Percentiles rank a stretch among this genome's conserved stretches.
These are phyloP conservation scores for Epinotia ramella DNA, from an alignment of 2,888 invertebrate genomes.

Conservation along the genomic window DNA sequence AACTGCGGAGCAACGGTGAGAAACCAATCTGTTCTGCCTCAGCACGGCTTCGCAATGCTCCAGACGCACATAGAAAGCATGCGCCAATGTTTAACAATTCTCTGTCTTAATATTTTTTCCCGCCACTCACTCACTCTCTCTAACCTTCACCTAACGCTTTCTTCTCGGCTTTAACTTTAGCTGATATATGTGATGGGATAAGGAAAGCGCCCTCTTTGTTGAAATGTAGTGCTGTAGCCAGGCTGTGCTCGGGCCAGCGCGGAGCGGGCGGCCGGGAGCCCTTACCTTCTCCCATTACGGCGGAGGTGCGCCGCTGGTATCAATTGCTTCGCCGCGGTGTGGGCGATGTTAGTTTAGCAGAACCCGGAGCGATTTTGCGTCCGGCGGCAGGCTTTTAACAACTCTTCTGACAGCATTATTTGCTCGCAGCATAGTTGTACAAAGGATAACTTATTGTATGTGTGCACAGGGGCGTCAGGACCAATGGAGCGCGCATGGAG, in stretches of 20 bases:
- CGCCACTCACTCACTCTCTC: slow-evolving; percentile 74
- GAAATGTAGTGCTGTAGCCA: slow-evolving; percentile 63
- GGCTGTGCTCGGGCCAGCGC: slow-evolving; percentile 73
- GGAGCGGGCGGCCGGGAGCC: slow-evolving; percentile 84
- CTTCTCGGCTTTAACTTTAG: slow-evolving; percentile 77
- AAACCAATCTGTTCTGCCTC: slow-evolving; percentile 81
- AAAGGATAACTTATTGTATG: slow-evolving; percentile 60
- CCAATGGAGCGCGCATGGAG: slow-evolving; percentile 88
- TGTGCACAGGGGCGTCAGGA: slow-evolving; percentile 76
- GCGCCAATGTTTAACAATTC: slow-evolving; percentile 63
- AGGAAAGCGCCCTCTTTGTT: slow-evolving; percentile 89
- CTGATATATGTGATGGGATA: slow-evolving; percentile 88
- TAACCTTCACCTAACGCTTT: slow-evolving; percentile 82
- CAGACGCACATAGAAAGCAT: slow-evolving; percentile 79
- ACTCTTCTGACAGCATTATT: slow-evolving; percentile 79
- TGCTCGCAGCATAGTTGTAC: slow-evolving; percentile 53
- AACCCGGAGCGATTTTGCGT: slow-evolving; percentile 69
- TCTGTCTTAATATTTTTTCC: slow-evolving; percentile 75
- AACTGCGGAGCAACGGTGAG: slow-evolving; percentile 82
- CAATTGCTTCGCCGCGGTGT: slow-evolving; percentile 80
- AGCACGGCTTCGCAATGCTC: slow-evolving; percentile 82
- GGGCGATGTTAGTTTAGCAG: slow-evolving; percentile 72
- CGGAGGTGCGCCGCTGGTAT: slow-evolving; percentile 83
- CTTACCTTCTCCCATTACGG: slow-evolving; percentile 86
- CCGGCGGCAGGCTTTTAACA: slow-evolving; percentile 80